Conservation (phyloP, 2,113 vertebrate genomes). For the Vidua chalybeata region DNA sequence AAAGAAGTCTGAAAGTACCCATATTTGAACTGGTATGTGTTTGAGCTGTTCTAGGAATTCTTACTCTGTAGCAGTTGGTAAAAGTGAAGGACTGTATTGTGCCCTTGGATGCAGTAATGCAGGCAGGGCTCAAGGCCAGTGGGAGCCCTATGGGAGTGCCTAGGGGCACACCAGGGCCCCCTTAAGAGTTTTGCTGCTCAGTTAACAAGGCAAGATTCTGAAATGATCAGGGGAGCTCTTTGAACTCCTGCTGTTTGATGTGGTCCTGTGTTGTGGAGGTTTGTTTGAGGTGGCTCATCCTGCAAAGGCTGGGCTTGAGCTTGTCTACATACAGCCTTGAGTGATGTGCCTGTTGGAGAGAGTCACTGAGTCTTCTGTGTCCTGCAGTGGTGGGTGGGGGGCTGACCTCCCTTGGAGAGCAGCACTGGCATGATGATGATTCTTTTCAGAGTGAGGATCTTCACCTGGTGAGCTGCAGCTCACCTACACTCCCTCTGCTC, state of each 20-base stretch:
- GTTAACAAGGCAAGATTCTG: background rate
- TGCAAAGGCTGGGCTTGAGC: background rate
- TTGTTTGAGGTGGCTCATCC: background rate
- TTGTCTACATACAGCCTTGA: background rate
- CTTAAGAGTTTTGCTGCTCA: background rate
- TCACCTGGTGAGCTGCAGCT: background rate
- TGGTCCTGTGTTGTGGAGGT: fast-evolving
- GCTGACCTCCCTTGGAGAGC: background rate
- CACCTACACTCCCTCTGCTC: background rate
- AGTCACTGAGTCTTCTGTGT: background rate
- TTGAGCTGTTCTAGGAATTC: slow-evolving; percentile 48
- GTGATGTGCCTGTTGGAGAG: background rate
- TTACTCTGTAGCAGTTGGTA: background rate
- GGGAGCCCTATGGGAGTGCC: background rate
- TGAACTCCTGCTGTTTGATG: background rate
- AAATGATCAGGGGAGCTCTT: background rate
- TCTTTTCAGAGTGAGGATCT: background rate
- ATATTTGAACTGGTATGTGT: slow-evolving; percentile 34
- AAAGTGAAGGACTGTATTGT: slow-evolving; percentile 5
- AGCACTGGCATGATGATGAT: background rate
- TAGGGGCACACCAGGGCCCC: background rate
- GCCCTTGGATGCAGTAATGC: background rate
- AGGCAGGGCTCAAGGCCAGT: background rate
- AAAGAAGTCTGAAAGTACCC: slow-evolving; percentile 52
- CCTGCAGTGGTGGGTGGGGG: background rate